Base-by-base conservation (phyloP, 2,113 vertebrate genomes). In the Gobiocypris rarus region DNA sequence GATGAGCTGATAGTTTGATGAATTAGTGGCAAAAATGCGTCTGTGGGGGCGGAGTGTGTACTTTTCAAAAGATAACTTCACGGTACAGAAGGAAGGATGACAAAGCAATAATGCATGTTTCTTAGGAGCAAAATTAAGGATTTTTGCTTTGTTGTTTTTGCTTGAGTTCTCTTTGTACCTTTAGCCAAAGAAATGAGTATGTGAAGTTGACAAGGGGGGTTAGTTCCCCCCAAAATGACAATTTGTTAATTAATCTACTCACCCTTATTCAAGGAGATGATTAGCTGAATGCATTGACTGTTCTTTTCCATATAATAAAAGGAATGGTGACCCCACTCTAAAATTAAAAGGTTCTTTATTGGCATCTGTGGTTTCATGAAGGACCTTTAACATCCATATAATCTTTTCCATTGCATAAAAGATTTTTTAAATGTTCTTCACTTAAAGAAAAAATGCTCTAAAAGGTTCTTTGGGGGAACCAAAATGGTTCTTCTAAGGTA, bases 1-100 rank as follows among this genome's bases (percentile, higher is more conserved):
- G n/a, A n/a, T n/a, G n/a, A n/a, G n/a, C n/a, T n/a, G n/a, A n/a
- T n/a, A n/a, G n/a, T n/a, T 70, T 86, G 67, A 86, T 86, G 77
- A 83, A 75, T 80, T 58, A 86, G n/a, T 48, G 22, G 79, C 63
- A 80, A 83, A 61, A 76, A 81, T 14, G 63, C 76, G 48, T 73
- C 71, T 58, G 73, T 61, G 50, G 76, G 41, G 63, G 38, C 63
- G 41, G 77, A 56, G 54, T 50, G 24, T 54, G 59, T 70, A 28
- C 45, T 75, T 77, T 58, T 73, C 76, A 28, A 24, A 83, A 73
- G 77, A 70, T 65, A 67, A 19, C 41, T 75, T 71, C 5, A 45
- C 1, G 34, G 58, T 50, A 7, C 38, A 50, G 77, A 34, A 28
- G n/a, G 58, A 52, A 73, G 19, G n/a, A 52, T 75, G 45, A 19